Base-by-base conservation (phyloP, 2,113 vertebrate genomes). In the Paedocypris sp. region DNA sequence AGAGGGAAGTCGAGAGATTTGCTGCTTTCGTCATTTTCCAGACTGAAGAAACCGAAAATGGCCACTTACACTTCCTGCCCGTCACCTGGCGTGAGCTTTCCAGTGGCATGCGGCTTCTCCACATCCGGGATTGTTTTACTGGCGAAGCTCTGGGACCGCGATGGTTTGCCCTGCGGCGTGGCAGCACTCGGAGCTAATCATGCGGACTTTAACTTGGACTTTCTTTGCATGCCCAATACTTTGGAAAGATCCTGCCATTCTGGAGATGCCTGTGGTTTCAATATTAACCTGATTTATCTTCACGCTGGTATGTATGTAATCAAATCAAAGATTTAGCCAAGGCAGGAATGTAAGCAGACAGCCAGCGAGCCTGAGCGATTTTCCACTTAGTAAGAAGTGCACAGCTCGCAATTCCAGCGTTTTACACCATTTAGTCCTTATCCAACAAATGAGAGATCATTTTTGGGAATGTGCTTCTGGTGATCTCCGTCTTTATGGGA, bases 81-180 rank as follows among this genome's bases (percentile, higher is more conserved):
- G 76, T 85, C 82, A 85, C 82, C 81, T 83, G 77, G 73, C 78
- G 39, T 71, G 71, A 66, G 63, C 80, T 83, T 85, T 83, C 83
- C 84, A 81, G 77, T 69, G 1, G 48, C 70, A 67, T 73, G 77
- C 83, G 84, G 81, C 81, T 81, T 79, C 75, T 72, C 66, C 48
- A n/a, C 72, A 69, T 62, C 73, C 77, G 77, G 58, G 70, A 77
- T 82, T 83, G 77, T 84, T 81, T 70, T 82, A 72, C n/a, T 62
- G 61, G 58, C 66, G 59, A 47, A 4, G 46, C 74, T 72, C 62
- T 69, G 75, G 77, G 32, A 67, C 56, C 54, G 68, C 52, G 51
- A 43, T 68, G 33, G 47, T 54, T 71, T 78, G 72, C 66, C 81
- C 76, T 60, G 64, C 23, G 57, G 76, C 68, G 64, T 67, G 72